Evolutionary conservation across 2,797 vertebrate species (phyloP), one percentile per base, ranked within the genome.

Genomic region (Labroides dimidiatus): DNA sequence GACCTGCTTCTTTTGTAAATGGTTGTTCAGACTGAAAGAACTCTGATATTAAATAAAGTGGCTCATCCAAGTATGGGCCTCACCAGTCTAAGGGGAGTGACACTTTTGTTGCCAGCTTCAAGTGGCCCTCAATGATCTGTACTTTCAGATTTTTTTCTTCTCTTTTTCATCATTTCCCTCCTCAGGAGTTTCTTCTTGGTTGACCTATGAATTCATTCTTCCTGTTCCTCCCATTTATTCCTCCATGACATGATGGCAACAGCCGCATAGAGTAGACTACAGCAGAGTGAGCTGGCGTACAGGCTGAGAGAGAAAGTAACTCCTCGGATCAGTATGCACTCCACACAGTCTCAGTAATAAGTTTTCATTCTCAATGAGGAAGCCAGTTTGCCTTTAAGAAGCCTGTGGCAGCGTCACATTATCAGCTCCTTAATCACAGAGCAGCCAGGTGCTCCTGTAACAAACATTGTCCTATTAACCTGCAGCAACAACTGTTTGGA

Each of bases 391-490:
- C 58, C 63, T 73, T 85, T 65, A 17, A 58, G 65, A 74, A 42
- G 72, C 75, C 79, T 0, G 33, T 74, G 81, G 77, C 86, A 77
- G 79, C 54, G 2, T 53, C 69, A 57, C 79, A 83, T 88, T 85
- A 89, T 82, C 65, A 6, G 36, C 69, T 84, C 75, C 67, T 81
- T 88, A 88, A 87, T 90, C 87, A 89, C 84, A 80, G 76, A 73
- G 74, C 65, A 77, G 66, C 87, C 82, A 85, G 84, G 76, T 90
- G 84, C 65, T 86, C 61, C 63, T 52, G 65, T 64, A 61, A 61
- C 82, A 78, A 69, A 71, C 78, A 75, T 24, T 52, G 13, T 74
- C 81, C 69, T 51, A 78, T 85, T 87, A 87, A 84, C 81, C 75
- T 30, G 0, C 58, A 24, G 3, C 43, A 63, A 19, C 53, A 2